Conservation (phyloP, 2,888 invertebrate species). For the Lepidocyrtoides sp. region DNA sequence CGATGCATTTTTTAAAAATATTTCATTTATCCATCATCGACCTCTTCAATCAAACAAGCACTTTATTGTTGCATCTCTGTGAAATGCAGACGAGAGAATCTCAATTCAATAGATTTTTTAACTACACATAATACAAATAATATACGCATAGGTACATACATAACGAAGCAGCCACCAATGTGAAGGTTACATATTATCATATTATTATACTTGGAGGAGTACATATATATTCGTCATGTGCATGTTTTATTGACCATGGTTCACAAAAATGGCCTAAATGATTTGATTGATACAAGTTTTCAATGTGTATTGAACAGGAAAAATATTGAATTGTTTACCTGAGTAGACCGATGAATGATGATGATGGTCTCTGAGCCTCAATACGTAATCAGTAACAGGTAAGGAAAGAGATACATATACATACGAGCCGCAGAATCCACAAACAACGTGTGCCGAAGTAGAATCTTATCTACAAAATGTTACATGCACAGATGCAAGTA, state of each 20-base stretch:
- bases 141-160: too few species aligned
- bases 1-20: neutral
- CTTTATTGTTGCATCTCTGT: slow-evolving; percentile 6
- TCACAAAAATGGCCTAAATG: slow-evolving; percentile 25
- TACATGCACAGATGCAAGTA: neutral
- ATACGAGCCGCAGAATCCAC: too few species aligned
- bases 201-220: neutral
- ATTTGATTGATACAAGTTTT: slow-evolving; percentile 18
- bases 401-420: neutral
- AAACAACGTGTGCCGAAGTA: too few species aligned
- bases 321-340: slow-evolving; percentile 52
- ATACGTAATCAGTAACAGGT: neutral
- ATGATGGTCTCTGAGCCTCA: neutral
- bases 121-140: too few species aligned
- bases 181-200: neutral
- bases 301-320: slow-evolving; percentile 18
- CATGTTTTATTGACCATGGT: neutral
- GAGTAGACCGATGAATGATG: slow-evolving; percentile 50
- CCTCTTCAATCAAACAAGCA: neutral
- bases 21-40: slow-evolving; percentile 66
- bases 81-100: neutral
- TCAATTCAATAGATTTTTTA: slow-evolving; percentile 31
- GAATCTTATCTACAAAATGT: too few species aligned
- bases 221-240: neutral
- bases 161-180: neutral